A percentile compares a stretch with the other conserved stretches of the same genome.
Conservation (phyloP, 2,888 invertebrate species). For the Corbicula japonica region DNA sequence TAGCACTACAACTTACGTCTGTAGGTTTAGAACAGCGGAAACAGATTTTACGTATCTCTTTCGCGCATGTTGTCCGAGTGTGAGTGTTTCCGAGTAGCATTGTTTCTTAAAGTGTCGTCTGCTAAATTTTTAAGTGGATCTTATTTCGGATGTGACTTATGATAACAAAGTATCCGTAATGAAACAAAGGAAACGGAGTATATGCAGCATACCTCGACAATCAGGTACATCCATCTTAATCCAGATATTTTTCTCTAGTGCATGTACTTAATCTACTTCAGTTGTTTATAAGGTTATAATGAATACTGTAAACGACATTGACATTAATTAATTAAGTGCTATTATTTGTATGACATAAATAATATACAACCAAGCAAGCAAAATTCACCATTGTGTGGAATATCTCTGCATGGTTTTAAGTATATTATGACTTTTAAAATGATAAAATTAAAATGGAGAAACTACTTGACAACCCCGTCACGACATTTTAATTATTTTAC, state of each 20-base stretch:
- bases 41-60: slow-evolving; percentile 32
- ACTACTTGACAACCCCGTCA: too few relatives aligned
- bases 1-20: neutral
- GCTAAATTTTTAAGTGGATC: neutral
- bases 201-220: slow-evolving; percentile 10
- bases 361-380: too few relatives aligned
- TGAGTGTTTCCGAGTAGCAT: slow-evolving; percentile 19
- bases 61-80: slow-evolving; percentile 15
- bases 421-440: too few relatives aligned
- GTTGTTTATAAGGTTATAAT: neutral
- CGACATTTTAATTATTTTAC: too few relatives aligned
- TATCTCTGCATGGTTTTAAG: too few relatives aligned
- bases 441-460: too few relatives aligned
- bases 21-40: slow-evolving; percentile 14
- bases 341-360: too few relatives aligned
- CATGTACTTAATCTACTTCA: slow-evolving; percentile 1
- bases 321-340: too few relatives aligned
- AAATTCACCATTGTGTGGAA: too few relatives aligned
- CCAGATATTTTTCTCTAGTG: slow-evolving; percentile 21
- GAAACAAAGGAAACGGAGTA: slow-evolving; percentile 15
- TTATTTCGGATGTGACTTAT: slow-evolving; percentile 9
- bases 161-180: slow-evolving; percentile 26
- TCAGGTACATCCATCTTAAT: slow-evolving; percentile 30
- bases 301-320: too few relatives aligned
- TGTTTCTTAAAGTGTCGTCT: slow-evolving; percentile 12